phyloP scores from a whole-genome alignment of 2,797 vertebrate genomes.

The Halcyon chelicuti region DNA sequence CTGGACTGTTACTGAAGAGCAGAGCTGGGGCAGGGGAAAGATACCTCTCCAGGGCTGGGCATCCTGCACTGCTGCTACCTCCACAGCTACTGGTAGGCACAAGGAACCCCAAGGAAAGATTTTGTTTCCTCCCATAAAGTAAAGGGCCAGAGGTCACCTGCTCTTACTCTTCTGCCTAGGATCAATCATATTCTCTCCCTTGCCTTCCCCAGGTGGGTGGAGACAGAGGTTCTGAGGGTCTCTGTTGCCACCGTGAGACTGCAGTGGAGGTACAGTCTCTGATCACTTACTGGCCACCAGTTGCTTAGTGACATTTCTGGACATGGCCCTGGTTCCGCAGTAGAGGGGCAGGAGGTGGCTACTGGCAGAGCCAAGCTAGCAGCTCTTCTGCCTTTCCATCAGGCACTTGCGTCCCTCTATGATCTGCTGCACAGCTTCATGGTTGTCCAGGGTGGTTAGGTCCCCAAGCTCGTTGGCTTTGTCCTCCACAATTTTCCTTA shows the following conservation, averaged over 20 bases:
- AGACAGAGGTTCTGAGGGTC: neutral
- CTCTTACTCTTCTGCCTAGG: neutral
- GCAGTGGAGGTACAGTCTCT: neutral
- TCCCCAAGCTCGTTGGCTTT: constrained; percentile 69
- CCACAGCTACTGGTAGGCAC: neutral
- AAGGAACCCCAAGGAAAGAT: neutral
- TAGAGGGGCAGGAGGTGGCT: neutral
- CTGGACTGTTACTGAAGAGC: neutral
- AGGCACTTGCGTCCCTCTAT: constrained; percentile 39
- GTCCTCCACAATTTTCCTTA: constrained; percentile 67
- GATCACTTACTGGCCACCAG: neutral
- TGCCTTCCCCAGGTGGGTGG: neutral
- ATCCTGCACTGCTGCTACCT: neutral
- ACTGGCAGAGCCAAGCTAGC: neutral
- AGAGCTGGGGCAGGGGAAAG: neutral
- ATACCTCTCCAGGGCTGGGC: neutral
- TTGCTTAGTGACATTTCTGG: neutral
- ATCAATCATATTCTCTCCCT: neutral
- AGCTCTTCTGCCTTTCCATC: neutral
- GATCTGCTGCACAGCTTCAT: constrained; percentile 56
- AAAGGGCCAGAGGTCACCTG: neutral
- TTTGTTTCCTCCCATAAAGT: neutral
- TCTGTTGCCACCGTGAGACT: neutral
- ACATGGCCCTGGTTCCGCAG: neutral
- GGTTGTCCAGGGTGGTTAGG: constrained; percentile 66